Base-by-base conservation (phyloP, 1,140 invertebrate species). In the Nephotettix cincticeps region DNA sequence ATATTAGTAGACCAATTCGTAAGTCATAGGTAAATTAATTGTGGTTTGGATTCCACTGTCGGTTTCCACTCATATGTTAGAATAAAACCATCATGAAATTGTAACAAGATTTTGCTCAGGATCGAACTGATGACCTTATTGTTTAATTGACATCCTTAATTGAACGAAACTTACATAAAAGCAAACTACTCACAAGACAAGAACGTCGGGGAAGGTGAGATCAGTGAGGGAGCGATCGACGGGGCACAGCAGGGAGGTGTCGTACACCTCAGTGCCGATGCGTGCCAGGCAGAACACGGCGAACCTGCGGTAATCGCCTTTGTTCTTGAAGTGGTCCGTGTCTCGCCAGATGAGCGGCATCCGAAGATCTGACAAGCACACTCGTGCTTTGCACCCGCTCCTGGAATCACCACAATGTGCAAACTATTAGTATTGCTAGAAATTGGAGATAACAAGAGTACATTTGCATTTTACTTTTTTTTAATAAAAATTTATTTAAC, bases 281-380 rank as follows among this genome's bases (percentile, higher is more conserved):
- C 86, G 85, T 21, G 88, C 83, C 63, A 91, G 77, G 77, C 89
- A 91, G 79, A 91, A 91, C 4, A 91, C 88, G 1, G 89, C 89
- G 79, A 90, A 91, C 69, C 88, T 81, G 54, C 89, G 78, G 77
- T 90, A 87, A 79, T 91, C 89, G 28, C 89, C 89, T 73, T 89
- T 88, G 79, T 90, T 90, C 78, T 90, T 90, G 76, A 91, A 91
- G 75, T 91, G 88, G 77, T 91, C 89, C 0, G 85, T 85, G 77
- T 91, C 89, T 70, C 88, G 85, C 89, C 89, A 91, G 81, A 91
- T 90, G 30, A 91, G 77, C 0, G 90, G 90, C 75, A 91, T 87
- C 30, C 90, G 80, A 6, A 91, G 80, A 77, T 91, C 89, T 67
- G 85, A 84, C 65, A 87, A 74, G 23, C 83, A 85, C n/a, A 86